phyloP scores from a whole-genome alignment of 2,888 invertebrate species.

The Apocheima hispidaria region DNA sequence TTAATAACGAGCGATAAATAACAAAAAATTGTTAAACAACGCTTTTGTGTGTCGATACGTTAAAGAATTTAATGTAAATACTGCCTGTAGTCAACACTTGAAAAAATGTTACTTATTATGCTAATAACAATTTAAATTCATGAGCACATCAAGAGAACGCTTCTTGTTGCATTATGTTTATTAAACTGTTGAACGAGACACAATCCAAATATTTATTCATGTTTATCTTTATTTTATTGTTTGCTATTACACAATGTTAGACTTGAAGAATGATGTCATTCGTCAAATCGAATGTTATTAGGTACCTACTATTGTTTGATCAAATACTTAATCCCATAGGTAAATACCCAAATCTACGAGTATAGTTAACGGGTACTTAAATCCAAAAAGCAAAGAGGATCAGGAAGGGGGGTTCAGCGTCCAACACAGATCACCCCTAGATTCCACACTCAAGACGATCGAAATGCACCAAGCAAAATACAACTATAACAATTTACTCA shows the following conservation, averaged over 20 bases:
- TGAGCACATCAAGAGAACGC: background rate
- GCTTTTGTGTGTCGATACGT: background rate
- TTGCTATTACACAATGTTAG: background rate
- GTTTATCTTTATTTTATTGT: conserved; percentile 4
- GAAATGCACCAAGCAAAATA: no score
- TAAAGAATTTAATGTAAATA: background rate
- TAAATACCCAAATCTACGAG: no score
- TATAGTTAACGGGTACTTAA: no score
- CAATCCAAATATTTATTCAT: background rate
- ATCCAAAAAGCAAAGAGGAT: no score
- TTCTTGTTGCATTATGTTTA: conserved; percentile 21
- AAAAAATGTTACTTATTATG: background rate
- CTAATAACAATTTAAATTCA: conserved; percentile 7
- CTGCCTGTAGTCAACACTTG: background rate
- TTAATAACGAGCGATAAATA: no score
- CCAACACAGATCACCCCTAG: no score
- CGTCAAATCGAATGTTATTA: background rate
- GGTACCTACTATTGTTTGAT: no score
- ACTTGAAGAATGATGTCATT: conserved; percentile 1
- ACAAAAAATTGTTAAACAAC: no score
- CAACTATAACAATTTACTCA: no score
- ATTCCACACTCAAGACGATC: no score
- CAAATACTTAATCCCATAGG: no score
- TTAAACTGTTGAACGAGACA: conserved; percentile 10
- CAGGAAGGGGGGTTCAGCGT: no score